phyloP scores from a whole-genome alignment of 1,140 invertebrate genomes.

The Drosophila azteca region DNA sequence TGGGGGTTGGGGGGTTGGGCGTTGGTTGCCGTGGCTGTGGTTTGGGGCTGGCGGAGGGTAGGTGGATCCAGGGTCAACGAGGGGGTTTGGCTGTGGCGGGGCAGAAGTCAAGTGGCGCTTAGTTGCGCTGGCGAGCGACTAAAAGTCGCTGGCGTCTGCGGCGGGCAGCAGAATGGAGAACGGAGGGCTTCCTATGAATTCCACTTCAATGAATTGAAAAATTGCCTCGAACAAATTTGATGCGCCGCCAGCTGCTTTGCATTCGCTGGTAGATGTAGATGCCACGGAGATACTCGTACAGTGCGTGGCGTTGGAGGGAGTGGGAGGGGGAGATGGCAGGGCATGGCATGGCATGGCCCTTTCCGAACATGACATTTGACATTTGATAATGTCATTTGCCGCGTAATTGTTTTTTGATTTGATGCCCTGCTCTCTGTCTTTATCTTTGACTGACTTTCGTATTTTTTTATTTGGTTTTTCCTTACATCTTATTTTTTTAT shows the following conservation, averaged over 20 bases:
- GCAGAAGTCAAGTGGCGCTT: conserved; percentile 76
- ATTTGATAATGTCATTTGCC: conserved; percentile 82
- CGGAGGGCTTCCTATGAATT: conserved; percentile 68
- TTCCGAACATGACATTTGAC: conserved; percentile 77
- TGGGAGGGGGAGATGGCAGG: conserved; percentile 15
- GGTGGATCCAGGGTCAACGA: background rate
- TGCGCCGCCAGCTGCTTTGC: conserved; percentile 67
- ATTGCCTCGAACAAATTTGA: conserved; percentile 80
- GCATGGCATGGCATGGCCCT: background rate
- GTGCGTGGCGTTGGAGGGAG: background rate
- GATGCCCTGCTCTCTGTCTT: conserved; percentile 33
- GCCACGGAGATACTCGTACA: conserved; percentile 7
- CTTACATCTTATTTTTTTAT: too few relatives aligned
- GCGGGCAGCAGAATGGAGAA: too few relatives aligned
- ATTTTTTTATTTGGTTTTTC: background rate
- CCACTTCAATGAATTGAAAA: conserved; percentile 82
- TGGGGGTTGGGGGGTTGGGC: conserved; percentile 11
- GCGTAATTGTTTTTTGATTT: conserved; percentile 82
- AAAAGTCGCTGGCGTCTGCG: conserved; percentile 14
- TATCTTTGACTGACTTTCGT: conserved; percentile 21
- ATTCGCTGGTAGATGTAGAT: conserved; percentile 41
- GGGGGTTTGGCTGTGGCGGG: conserved; percentile 10
- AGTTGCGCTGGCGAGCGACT: conserved; percentile 47
- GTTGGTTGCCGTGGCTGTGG: background rate
- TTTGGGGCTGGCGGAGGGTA: background rate